phyloP scores from a whole-genome alignment of 2,797 vertebrate genomes.

The Carduelis carduelis region DNA sequence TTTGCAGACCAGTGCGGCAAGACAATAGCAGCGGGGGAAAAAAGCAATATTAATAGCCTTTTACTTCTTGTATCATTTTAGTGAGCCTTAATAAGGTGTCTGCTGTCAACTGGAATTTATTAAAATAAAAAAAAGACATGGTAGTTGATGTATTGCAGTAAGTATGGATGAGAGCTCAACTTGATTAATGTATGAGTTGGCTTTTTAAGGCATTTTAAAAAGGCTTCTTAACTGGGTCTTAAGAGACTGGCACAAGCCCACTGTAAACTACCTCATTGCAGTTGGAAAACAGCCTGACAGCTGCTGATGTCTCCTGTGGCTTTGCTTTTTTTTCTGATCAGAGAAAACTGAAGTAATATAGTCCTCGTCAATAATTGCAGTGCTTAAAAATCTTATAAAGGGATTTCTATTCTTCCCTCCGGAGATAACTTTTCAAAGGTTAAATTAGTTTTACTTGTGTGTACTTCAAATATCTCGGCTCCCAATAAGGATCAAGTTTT shows the following conservation, averaged over 20 bases:
- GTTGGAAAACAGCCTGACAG: conserved; percentile 83
- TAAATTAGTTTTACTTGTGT: conserved; percentile 82
- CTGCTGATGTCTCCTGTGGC: conserved; percentile 78
- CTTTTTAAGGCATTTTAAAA: conserved; percentile 85
- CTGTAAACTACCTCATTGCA: conserved; percentile 80
- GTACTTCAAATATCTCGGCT: conserved; percentile 71
- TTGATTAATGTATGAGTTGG: conserved; percentile 90
- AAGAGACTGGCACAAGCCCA: conserved; percentile 78
- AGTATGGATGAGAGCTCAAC: conserved; percentile 78
- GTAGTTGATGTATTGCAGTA: conserved; percentile 86
- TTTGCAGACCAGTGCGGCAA: conserved; percentile 81
- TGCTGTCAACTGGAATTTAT: conserved; percentile 85
- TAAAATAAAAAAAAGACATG: conserved; percentile 70
- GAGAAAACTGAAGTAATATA: conserved; percentile 80
- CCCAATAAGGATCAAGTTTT: conserved; percentile 72
- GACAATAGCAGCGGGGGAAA: conserved; percentile 78
- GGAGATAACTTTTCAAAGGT: conserved; percentile 81
- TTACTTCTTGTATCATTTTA: conserved; percentile 85
- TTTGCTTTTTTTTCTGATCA: conserved; percentile 76
- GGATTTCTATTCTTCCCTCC: conserved; percentile 77
- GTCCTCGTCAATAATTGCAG: conserved; percentile 83
- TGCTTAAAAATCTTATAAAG: conserved; percentile 84
- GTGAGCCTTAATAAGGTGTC: conserved; percentile 82
- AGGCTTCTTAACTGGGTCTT: conserved; percentile 84
- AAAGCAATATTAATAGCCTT: conserved; percentile 84